Evolutionary conservation across 2,797 vertebrate genomes (phyloP), one percentile per base, ranked within the genome.

Genomic region (Choloepus didactylus): DNA sequence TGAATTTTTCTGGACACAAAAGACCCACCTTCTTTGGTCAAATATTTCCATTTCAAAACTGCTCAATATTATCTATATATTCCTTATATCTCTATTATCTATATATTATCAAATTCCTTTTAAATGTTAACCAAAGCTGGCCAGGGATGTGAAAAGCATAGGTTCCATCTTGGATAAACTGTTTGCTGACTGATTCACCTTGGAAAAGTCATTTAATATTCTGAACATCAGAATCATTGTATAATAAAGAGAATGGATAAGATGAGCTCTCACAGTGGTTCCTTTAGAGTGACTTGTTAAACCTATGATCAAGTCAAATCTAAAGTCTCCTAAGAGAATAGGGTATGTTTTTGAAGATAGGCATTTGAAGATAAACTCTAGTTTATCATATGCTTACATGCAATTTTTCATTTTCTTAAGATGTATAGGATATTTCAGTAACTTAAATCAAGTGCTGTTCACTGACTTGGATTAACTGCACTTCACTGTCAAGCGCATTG

Each of bases 121-220:
- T 92, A 77, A 88, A 9, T 54, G 2, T 54, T 46, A 16, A 19
- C 7, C 56, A 86, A 51, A 92, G 4, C 8, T 82, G 31, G 6
- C 4, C 38, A 86, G 25, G 62, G 41, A 67, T 44, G 8, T 44
- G 15, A 19, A 94, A 76, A 16, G 15, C 15, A 23, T 80, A 54
- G 3, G 0, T 44, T 87, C 15, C 11, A 27, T 38, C 7, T 11
- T 79, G 2, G 12, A 54, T 29, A 67, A 16, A 0, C 2, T 21
- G 4, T 72, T 76, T 44, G 1, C 9, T 14, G 66, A 3, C 41
- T 83, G 49, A 3, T 9, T 73, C 56, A 41, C 11, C 85, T 91
- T 89, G 16, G 14, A 4, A 75, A 95, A 96, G 59, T 91, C 85
- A 80, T 86, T 85, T 97, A 83, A 77, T 92, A 97, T 97, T 19